Percentiles rank a stretch among this genome's conserved stretches.
Conservation (phyloP, 2,888 invertebrate species). For the Melikaiella ostensackeni region DNA sequence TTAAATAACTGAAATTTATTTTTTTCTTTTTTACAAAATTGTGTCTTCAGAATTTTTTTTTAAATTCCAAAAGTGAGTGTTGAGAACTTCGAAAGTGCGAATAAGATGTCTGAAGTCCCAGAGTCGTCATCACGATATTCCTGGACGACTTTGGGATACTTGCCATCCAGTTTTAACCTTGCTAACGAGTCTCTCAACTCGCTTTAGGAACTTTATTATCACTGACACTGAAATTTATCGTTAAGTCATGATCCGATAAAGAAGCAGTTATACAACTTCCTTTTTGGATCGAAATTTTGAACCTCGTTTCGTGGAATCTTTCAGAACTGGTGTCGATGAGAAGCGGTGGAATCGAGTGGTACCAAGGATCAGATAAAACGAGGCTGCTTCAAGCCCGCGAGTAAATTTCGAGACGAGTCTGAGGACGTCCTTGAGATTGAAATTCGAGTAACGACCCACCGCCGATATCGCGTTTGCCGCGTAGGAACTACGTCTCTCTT, state of each 20-base stretch:
- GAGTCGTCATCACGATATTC: conserved; percentile 18
- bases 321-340: conserved; percentile 22
- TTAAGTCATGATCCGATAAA: not conserved
- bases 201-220: conserved; percentile 5
- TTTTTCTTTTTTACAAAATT: not conserved
- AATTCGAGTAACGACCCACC: conserved; percentile 36
- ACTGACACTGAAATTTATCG: conserved; percentile 25
- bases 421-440: conserved; percentile 40
- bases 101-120: conserved; percentile 18
- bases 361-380: conserved; percentile 22
- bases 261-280: conserved; percentile 13
- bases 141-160: conserved; percentile 39
- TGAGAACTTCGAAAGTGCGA: conserved; percentile 10
- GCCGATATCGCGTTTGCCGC: conserved; percentile 32
- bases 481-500: conserved; percentile 39
- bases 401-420: conserved; percentile 35
- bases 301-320: conserved; percentile 28
- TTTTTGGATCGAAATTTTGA: conserved; percentile 3
- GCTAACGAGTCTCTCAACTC: conserved; percentile 10
- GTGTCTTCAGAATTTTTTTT: not conserved
- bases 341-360: conserved; percentile 3
- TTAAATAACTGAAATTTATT: not conserved
- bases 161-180: conserved; percentile 29
- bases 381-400: conserved; percentile 6
- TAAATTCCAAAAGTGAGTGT: conserved; percentile 15